phyloP scores from a whole-genome alignment of 23 tunicate species.

The Phallusia fumigata region DNA sequence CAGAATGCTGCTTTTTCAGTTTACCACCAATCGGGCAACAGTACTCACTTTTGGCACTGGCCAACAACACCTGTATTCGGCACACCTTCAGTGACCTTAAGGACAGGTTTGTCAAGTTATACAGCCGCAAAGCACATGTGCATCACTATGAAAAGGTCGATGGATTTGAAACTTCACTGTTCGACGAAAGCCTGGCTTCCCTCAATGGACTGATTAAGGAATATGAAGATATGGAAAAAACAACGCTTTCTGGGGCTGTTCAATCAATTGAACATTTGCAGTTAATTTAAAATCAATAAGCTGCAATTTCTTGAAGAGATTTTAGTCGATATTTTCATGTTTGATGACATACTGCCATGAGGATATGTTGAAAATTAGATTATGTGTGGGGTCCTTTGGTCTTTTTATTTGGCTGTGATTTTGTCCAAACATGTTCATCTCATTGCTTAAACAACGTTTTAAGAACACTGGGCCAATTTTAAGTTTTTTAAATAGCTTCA shows the following conservation, averaged over 20 bases:
- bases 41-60: constrained; percentile 75
- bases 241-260: background rate
- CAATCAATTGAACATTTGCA: background rate
- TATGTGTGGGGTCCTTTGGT: too few species aligned
- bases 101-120: constrained; percentile 59
- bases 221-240: constrained; percentile 72
- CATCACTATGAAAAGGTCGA: constrained; percentile 88
- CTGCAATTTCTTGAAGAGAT: too few species aligned
- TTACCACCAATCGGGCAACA: constrained; percentile 92
- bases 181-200: constrained; percentile 67
- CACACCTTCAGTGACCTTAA: constrained; percentile 63
- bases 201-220: constrained; percentile 51
- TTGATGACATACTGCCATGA: too few species aligned
- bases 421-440: too few species aligned
- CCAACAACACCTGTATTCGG: constrained; percentile 83
- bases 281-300: background rate
- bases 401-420: too few species aligned
- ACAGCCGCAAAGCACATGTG: constrained; percentile 86
- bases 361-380: too few species aligned
- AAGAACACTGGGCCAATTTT: too few species aligned
- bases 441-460: too few species aligned
- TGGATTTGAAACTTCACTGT: constrained; percentile 79
- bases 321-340: too few species aligned
- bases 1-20: constrained; percentile 8
- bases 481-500: background rate